phyloP scores from a whole-genome alignment of 2,888 invertebrate species.

The Eueremaeus valkanovi region DNA sequence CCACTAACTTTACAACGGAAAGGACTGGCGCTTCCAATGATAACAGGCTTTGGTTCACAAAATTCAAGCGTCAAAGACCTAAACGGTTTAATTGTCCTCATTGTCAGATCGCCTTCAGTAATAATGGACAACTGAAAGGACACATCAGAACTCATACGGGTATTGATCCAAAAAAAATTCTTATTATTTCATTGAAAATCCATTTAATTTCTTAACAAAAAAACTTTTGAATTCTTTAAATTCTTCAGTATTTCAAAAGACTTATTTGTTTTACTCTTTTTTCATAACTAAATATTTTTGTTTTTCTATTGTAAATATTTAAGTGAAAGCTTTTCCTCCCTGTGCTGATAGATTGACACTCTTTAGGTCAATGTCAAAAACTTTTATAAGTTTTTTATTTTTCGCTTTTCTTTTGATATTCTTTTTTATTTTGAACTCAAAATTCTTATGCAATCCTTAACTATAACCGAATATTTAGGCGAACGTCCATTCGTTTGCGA shows the following conservation, averaged over 20 bases:
- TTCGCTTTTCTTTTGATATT: conserved; percentile 43
- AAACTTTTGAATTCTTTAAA: too few relatives aligned
- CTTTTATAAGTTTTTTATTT: neutral
- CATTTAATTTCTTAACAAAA: too few relatives aligned
- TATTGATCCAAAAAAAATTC: too few relatives aligned
- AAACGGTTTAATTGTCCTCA: conserved; percentile 59
- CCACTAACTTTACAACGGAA: neutral
- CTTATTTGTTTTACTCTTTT: too few relatives aligned
- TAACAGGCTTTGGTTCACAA: neutral
- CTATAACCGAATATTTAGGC: conserved; percentile 55
- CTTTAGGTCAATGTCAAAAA: conserved; percentile 25
- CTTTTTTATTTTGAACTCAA: neutral
- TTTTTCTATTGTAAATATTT: too few relatives aligned
- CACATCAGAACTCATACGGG: conserved; percentile 86
- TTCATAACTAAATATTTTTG: too few relatives aligned
- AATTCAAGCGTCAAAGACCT: conserved; percentile 50
- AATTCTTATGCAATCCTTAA: neutral
- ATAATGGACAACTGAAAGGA: conserved; percentile 85
- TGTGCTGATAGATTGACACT: neutral
- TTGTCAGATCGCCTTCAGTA: conserved; percentile 86
- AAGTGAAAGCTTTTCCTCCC: neutral
- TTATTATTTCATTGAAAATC: too few relatives aligned
- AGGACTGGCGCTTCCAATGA: neutral
- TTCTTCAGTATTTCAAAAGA: too few relatives aligned
- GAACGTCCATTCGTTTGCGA: conserved; percentile 85